phyloP scores from a whole-genome alignment of 2,113 vertebrate species.

The Felis chaus region DNA sequence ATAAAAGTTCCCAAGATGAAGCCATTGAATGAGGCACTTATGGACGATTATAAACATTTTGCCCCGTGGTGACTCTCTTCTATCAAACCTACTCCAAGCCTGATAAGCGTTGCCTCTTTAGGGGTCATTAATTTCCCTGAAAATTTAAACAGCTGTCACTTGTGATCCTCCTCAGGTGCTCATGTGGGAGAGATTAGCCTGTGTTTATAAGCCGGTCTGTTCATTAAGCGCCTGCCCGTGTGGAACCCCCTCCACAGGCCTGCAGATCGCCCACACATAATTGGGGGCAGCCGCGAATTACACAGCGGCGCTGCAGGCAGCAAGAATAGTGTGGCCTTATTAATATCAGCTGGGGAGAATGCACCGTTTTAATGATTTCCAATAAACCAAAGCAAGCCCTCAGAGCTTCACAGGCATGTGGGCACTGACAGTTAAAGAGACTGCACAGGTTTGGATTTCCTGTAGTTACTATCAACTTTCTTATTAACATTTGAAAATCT shows the following conservation, averaged over 20 bases:
- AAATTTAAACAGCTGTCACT: constrained; percentile 92
- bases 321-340: constrained; percentile 83
- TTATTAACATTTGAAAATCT: constrained; percentile 31
- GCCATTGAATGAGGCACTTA: constrained; percentile 84
- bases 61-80: constrained; percentile 80
- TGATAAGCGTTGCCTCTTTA: constrained; percentile 88
- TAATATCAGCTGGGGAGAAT: constrained; percentile 85
- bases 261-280: constrained; percentile 88
- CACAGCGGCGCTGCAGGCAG: constrained; percentile 82
- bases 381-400: constrained; percentile 67
- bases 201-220: constrained; percentile 88
- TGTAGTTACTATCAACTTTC: constrained; percentile 41
- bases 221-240: constrained; percentile 86
- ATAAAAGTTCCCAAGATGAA: constrained; percentile 82
- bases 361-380: constrained; percentile 79
- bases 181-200: constrained; percentile 90
- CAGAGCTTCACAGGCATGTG: constrained; percentile 22
- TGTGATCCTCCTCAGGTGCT: constrained; percentile 89
- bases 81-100: constrained; percentile 85
- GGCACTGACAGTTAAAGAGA: constrained; percentile 24
- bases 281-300: constrained; percentile 85
- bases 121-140: constrained; percentile 88
- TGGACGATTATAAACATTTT: constrained; percentile 86
- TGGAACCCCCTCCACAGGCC: constrained; percentile 83
- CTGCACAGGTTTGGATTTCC: constrained; percentile 19